A percentile compares a stretch with the other conserved stretches of the same genome.
phyloP scores from a whole-genome alignment of 2,888 invertebrate species.

The Drosophila anomalata region DNA sequence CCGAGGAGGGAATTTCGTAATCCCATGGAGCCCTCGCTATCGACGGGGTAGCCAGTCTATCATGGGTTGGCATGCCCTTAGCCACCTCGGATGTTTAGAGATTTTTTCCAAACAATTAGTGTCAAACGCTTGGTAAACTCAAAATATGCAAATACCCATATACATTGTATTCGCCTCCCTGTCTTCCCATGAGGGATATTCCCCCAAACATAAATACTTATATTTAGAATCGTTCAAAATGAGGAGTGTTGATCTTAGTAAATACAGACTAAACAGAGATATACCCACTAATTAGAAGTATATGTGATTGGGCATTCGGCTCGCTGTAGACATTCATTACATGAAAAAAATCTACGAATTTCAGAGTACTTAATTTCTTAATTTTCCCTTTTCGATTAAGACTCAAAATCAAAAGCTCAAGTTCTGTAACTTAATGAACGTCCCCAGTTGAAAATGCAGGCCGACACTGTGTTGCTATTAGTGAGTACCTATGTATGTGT shows the following conservation, averaged over 20 bases:
- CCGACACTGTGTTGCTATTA: constrained; percentile 1
- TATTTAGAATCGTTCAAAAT: constrained; percentile 7
- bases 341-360: neutral
- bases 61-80: constrained; percentile 30
- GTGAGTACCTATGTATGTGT: constrained; percentile 8
- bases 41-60: constrained; percentile 17
- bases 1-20: constrained; percentile 54
- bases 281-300: neutral
- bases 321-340: neutral
- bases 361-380: neutral
- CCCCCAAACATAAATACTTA: constrained; percentile 15
- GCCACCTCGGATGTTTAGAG: constrained; percentile 46
- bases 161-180: constrained; percentile 26
- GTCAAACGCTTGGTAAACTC: constrained; percentile 75
- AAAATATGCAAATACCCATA: constrained; percentile 70
- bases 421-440: constrained; percentile 64
- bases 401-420: constrained; percentile 47
- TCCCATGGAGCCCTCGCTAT: constrained; percentile 39
- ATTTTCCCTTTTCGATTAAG: neutral
- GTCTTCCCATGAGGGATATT: constrained; percentile 20
- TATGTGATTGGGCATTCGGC: neutral
- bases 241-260: constrained; percentile 1
- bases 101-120: constrained; percentile 71
- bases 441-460: constrained; percentile 60
- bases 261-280: neutral